Base-by-base conservation (phyloP, 2,113 vertebrate genomes). In the Sphyrna mokarran region DNA sequence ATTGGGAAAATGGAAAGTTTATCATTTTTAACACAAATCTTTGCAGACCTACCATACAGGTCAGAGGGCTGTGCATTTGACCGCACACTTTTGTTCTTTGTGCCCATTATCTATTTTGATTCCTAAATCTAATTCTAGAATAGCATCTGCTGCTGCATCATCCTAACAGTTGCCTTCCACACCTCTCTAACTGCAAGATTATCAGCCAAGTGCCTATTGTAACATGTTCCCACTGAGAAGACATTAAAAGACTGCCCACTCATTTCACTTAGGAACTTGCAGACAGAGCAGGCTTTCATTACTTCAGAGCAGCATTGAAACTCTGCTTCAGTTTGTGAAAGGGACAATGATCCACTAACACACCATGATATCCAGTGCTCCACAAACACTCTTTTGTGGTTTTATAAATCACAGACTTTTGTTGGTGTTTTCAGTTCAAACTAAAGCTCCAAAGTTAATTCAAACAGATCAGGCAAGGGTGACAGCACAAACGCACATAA, bases 21-120 rank as follows among this genome's bases (percentile, higher is more conserved):
- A 58, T 22, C 94, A 95, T 54, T 95, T 94, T 95, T 48, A 23
- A 95, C 68, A 29, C 40, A 69, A 94, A 94, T 11, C 26, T 70
- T 70, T 94, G 9, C 22, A 43, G 68, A 94, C 40, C 18, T 14
- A 7, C 5, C 13, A 89, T 9, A 29, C 8, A 2, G 66, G 40
- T 58, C 26, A 48, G 40, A 43, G 6, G 26, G 22, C 26, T 7
- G 20, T 48, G 2, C 40, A 33, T 95, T 23, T 95, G 23, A 13
- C 13, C 2, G 1, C 66, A 95, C 23, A 54, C 94, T 43, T 20
- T 3, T 54, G 40, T 20, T 72, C 68, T 54, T 5, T 54, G 9
- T 26, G 43, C 40, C 22, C 22, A 18, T 23, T 54, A 40, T 11
- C 13, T 26, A 72, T 29, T 72, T 72, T 13, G 23, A 16, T 33